Evolutionary conservation across 2,888 invertebrate species (phyloP), one percentile per base, ranked within the genome.

Genomic region (Oscheius sp.): DNA sequence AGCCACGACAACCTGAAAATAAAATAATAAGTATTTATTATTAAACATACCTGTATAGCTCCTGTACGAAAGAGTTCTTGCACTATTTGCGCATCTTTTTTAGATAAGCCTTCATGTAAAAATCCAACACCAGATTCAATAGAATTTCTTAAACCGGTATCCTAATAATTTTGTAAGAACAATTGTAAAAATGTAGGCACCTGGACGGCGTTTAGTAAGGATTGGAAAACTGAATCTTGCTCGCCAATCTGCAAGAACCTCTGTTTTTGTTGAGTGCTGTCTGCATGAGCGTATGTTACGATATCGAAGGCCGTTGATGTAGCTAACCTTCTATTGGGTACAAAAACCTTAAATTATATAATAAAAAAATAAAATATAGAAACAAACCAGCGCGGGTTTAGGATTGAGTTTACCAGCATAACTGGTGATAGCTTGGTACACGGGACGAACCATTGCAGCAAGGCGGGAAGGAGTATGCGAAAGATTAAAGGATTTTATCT

Each of bases 371-470:
- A 59, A 3, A 63, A 21, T 27, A 29, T 6, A 55, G 6, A 59
- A 12, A 64, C 72, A 41, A 29, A 72, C 93, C 9, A 94, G 93
- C 1, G 93, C 94, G 0, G 96, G 95, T 85, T 93, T 93, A 0
- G 94, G 93, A 9, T 81, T 75, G 46, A 89, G 52, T 49, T 79
- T 81, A 25, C 79, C 79, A 6, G 78, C 81, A 52, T 81, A 76
- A 45, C 76, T 92, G 1, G 93, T 88, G 46, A 98, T 93, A 0
- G 95, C 93, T 90, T 96, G 95, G 91, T 97, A 99, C 0, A 95
- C 94, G 0, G 99, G 98, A 88, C 97, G 96, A 0, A 95, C 94
- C 99, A 99, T 99, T 0, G 98, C 95, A 0, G 96, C 94, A 41
- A 99, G 92, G 13, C 99, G 92, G 0, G 97, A 95, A 0, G 94